A percentile compares a stretch with the other conserved stretches of the same genome.
These are phyloP conservation scores for Pogonophryne albipinna DNA, from an alignment of 2,797 vertebrate species.

Conservation along the genomic window DNA sequence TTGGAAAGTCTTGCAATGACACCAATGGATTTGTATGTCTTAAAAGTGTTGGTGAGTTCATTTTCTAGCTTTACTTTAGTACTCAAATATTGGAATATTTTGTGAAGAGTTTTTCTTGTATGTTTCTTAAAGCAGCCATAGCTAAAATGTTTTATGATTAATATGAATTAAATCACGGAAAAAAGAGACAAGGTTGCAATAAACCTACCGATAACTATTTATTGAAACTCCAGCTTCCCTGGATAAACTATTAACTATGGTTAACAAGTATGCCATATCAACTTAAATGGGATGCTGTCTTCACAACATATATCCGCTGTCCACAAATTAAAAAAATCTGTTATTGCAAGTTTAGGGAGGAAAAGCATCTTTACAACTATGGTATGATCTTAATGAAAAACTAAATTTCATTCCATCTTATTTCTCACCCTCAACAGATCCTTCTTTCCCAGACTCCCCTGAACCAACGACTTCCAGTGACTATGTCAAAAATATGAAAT, in stretches of 20 bases:
- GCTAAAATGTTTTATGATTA: background rate
- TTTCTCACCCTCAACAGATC: constrained; percentile 35
- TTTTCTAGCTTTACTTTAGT: background rate
- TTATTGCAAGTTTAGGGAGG: too few relatives aligned
- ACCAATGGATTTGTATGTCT: constrained; percentile 66
- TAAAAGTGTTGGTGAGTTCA: constrained; percentile 60
- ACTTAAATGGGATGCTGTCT: too few relatives aligned
- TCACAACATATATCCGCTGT: too few relatives aligned
- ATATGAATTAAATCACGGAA: background rate
- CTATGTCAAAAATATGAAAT: constrained; percentile 76
- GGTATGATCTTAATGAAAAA: background rate
- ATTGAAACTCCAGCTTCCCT: background rate
- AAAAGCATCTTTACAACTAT: background rate
- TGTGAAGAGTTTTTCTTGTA: background rate
- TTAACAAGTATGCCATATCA: too few relatives aligned
- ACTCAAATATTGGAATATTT: background rate
- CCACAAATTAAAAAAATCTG: too few relatives aligned
- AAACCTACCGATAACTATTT: background rate
- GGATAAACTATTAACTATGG: too few relatives aligned
- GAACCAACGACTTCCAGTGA: constrained; percentile 58
- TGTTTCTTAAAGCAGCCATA: background rate
- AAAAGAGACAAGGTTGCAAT: background rate
- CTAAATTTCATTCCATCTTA: background rate
- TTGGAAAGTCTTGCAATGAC: constrained; percentile 57
- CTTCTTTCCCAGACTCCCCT: background rate